Evolutionary conservation across 2,113 vertebrate species (phyloP).

Genomic region (Actenoides hombroni): DNA sequence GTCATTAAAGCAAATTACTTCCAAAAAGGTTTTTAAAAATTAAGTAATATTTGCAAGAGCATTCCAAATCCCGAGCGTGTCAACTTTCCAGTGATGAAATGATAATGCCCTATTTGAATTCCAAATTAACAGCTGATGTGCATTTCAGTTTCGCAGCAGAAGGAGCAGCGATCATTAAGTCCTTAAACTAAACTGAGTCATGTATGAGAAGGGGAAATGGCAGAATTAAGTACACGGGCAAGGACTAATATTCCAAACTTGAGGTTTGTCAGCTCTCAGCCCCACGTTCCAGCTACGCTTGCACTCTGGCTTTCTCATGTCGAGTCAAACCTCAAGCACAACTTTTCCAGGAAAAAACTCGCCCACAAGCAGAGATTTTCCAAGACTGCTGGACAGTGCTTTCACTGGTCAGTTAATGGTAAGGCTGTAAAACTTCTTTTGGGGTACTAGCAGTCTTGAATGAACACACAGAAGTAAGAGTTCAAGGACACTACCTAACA

Average conservation of each 20-base stretch:
- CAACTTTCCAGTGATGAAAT: slow-evolving; percentile 3
- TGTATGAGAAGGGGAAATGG: not conserved
- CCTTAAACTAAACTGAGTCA: not conserved
- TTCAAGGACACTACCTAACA: not conserved
- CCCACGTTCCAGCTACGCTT: not conserved
- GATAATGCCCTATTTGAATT: slow-evolving; percentile 14
- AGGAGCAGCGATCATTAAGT: not conserved
- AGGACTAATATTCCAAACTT: not conserved
- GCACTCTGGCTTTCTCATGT: not conserved
- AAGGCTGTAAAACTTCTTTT: not conserved
- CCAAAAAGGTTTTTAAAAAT: not conserved
- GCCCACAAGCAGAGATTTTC: not conserved
- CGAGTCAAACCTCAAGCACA: not conserved
- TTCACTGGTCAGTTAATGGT: not conserved
- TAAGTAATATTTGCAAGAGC: not conserved
- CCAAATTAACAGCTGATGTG: not conserved
- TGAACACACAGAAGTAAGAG: not conserved
- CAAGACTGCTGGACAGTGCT: not conserved
- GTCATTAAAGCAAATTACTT: slow-evolving; percentile 30
- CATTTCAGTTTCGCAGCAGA: not conserved
- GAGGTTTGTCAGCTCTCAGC: not conserved
- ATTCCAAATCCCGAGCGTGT: not conserved
- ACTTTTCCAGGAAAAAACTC: not conserved
- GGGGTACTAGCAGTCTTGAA: not conserved
- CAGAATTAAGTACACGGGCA: not conserved